Conservation (phyloP, 2,888 invertebrate genomes). For the Micoletzkya japonica region DNA sequence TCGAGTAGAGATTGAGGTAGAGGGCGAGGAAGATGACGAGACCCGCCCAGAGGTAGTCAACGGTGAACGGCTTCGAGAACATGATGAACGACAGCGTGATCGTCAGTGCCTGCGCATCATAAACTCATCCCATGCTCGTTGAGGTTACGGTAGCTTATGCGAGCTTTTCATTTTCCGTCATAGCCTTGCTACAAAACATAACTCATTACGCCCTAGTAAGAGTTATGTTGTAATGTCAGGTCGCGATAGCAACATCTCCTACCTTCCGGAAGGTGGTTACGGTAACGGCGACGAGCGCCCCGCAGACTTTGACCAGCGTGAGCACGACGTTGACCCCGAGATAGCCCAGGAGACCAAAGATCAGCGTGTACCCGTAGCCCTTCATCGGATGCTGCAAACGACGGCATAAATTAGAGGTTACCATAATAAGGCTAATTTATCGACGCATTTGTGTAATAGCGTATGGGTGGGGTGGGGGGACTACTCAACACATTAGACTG, state of each 20-base stretch:
- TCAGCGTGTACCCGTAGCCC: conserved; percentile 82
- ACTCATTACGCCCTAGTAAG: no score
- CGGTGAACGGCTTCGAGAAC: conserved; percentile 89
- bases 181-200: no score
- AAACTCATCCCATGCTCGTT: neutral
- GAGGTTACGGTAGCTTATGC: no score
- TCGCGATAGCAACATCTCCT: no score
- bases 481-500: no score
- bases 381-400: conserved; percentile 70
- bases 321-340: conserved; percentile 90
- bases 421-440: no score
- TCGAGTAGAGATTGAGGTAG: conserved; percentile 85
- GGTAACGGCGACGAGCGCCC: conserved; percentile 89
- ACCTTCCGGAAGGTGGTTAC: conserved; percentile 66
- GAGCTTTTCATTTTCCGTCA: no score
- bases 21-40: conserved; percentile 84
- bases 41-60: conserved; percentile 91
- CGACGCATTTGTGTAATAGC: no score
- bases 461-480: neutral
- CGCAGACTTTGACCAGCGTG: conserved; percentile 83
- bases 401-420: no score
- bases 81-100: conserved; percentile 88
- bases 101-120: conserved; percentile 76
- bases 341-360: conserved; percentile 87
- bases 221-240: no score